Evolutionary conservation across 2,888 invertebrate genomes (phyloP), one percentile per base, ranked within the genome.

Genomic region (Sepioteuthis lessoniana): DNA sequence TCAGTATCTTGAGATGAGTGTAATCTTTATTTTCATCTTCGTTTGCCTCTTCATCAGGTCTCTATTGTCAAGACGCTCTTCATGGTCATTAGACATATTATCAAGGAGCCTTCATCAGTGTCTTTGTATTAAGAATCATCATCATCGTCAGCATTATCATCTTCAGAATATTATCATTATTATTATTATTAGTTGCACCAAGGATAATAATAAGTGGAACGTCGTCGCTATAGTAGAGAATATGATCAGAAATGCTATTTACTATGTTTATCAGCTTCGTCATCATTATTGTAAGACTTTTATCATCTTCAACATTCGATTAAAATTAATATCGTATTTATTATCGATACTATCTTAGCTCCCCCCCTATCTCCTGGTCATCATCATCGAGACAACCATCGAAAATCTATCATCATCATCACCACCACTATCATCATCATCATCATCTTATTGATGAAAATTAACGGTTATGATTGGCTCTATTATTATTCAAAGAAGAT

Each of bases 11-110:
- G 19, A 76, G 76, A 76, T 76, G 76, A 76, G 76, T 35, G n/a
- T 76, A 76, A 76, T 76, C 76, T 76, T n/a, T 76, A 76, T 76
- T 76, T 76, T 76, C 76, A n/a, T 76, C 76, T 76, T 76, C n/a
- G 76, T 76, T 76, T 76, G 76, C 35, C 76, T 76, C 76, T 76
- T 76, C 76, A 76, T 76, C 76, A 76, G 76, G 76, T 8, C 19
- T 76, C 76, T 76, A 76, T 76, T 76, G 76, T 76, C 76, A 76
- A 76, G 76, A 16, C n/a, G 76, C 76, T n/a, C 76, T 76, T 76
- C 76, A 35, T n/a, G 35, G 76, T 76, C 76, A 76, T 76, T 76
- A 76, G 76, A 35, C 76, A 76, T 76, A 76, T 76, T 76, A 76
- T 76, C 76, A 76, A 76, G 76, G 76, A 35, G 76, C n/a, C 76